Percentiles rank a stretch among this genome's conserved stretches.
These are phyloP conservation scores for Bucorvus abyssinicus DNA, from an alignment of 2,797 vertebrate genomes.

Conservation along the genomic window DNA sequence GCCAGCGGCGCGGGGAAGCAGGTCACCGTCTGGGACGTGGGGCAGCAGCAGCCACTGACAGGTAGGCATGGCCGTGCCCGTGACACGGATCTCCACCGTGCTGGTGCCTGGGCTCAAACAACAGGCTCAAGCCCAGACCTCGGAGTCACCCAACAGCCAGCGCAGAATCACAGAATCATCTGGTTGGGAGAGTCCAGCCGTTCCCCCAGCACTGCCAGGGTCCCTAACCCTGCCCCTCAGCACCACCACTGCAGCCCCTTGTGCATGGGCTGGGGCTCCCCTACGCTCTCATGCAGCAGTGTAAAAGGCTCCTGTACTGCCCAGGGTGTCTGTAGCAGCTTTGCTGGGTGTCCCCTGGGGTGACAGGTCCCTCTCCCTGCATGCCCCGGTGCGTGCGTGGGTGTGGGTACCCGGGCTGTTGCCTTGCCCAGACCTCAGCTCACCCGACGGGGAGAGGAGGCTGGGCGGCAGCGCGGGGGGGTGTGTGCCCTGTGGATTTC, in stretches of 20 bases:
- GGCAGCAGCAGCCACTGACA: slow-evolving; percentile 78
- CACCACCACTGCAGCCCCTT: not conserved
- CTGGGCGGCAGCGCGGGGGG: accelerated
- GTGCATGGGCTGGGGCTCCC: not conserved
- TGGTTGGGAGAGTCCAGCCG: too few relatives aligned
- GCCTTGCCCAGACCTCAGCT: not conserved
- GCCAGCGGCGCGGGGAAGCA: slow-evolving; percentile 69
- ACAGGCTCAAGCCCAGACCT: not conserved
- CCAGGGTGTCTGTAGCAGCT: not conserved
- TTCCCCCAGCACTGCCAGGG: too few relatives aligned
- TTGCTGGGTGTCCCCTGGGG: not conserved
- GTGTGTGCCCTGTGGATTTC: not conserved
- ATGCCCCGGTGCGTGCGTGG: accelerated
- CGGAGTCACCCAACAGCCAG: accelerated
- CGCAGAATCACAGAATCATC: too few relatives aligned
- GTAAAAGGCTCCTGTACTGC: accelerated
- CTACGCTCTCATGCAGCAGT: accelerated
- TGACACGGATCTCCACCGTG: accelerated
- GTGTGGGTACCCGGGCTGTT: not conserved
- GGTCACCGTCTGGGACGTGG: slow-evolving; percentile 84
- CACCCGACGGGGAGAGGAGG: accelerated
- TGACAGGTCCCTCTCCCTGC: not conserved
- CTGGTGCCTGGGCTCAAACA: not conserved
- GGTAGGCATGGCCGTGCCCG: slow-evolving; percentile 70
- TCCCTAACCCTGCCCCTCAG: too few relatives aligned